These are phyloP conservation scores for Leptogaster cylindrica DNA, from an alignment of 2,888 invertebrate species.

Conservation along the genomic window DNA sequence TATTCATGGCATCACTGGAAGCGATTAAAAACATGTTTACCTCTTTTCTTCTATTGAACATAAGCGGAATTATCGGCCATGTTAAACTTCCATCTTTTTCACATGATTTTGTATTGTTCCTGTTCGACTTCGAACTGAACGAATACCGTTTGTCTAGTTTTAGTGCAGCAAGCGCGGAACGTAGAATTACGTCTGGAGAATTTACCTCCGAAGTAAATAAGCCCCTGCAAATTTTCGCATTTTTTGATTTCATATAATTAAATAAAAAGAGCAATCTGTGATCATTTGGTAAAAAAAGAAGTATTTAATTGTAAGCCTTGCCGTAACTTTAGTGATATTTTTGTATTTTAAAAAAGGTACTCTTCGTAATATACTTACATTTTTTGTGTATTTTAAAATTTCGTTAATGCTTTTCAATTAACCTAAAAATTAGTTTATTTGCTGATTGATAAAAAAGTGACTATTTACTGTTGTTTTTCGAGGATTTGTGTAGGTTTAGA, in stretches of 20 bases:
- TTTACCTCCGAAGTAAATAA: constrained; percentile 48
- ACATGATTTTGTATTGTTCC: constrained; percentile 1
- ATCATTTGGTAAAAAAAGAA: constrained; percentile 48
- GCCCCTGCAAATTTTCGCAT: constrained; percentile 44
- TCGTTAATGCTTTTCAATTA: constrained; percentile 21
- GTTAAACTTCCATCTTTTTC: background rate
- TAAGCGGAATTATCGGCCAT: background rate
- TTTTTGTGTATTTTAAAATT: constrained; percentile 43
- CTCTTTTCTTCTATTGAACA: background rate
- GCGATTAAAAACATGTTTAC: background rate
- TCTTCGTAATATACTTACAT: constrained; percentile 47
- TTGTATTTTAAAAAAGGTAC: constrained; percentile 42
- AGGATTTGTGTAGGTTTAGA: too few species aligned
- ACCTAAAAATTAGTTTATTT: constrained; percentile 20
- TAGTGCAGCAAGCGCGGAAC: constrained; percentile 44
- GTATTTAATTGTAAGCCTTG: constrained; percentile 51
- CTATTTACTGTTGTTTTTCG: too few species aligned
- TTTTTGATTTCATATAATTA: constrained; percentile 41
- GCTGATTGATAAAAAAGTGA: background rate
- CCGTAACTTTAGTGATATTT: constrained; percentile 51
- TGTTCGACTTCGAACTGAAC: constrained; percentile 22
- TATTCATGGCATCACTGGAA: background rate
- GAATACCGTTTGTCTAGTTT: constrained; percentile 43
- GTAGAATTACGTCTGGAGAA: constrained; percentile 48
- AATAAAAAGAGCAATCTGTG: constrained; percentile 49